phyloP scores from a whole-genome alignment of 2,113 vertebrate species.

The Microcebus tavaratra region DNA sequence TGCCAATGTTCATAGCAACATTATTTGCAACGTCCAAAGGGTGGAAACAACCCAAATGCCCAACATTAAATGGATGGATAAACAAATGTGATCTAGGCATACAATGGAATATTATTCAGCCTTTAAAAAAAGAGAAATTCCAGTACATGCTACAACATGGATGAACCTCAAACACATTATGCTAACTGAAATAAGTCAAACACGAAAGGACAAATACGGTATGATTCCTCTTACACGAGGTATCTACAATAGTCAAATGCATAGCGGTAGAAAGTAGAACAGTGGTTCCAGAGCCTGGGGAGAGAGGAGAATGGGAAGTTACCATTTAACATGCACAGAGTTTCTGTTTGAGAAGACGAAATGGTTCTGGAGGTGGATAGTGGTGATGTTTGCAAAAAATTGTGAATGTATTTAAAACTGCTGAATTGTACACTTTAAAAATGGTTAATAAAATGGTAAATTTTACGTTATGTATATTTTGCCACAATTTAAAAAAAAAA shows the following conservation, averaged over 20 bases:
- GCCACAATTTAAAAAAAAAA: neutral
- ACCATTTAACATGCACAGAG: neutral
- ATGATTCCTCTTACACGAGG: neutral
- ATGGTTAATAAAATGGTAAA: neutral
- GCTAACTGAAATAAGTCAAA: neutral
- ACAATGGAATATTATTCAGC: neutral
- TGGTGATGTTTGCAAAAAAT: neutral
- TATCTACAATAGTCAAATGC: neutral
- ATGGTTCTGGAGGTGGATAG: neutral
- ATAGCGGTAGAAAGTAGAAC: neutral
- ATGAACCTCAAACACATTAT: neutral
- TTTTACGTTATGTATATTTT: neutral
- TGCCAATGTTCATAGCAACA: neutral
- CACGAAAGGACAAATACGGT: neutral
- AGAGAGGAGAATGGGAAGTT: neutral
- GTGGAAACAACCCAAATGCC: neutral
- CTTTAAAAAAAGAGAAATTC: neutral
- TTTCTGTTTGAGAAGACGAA: neutral
- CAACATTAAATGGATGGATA: neutral
- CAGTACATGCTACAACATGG: neutral
- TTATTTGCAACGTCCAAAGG: neutral
- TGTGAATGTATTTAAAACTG: neutral
- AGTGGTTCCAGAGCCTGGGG: neutral
- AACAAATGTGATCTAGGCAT: neutral
- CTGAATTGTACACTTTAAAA: neutral